Percentiles rank a stretch among this genome's conserved stretches.
phyloP scores from a whole-genome alignment of 2,888 invertebrate species.

The Oasisia sp. region DNA sequence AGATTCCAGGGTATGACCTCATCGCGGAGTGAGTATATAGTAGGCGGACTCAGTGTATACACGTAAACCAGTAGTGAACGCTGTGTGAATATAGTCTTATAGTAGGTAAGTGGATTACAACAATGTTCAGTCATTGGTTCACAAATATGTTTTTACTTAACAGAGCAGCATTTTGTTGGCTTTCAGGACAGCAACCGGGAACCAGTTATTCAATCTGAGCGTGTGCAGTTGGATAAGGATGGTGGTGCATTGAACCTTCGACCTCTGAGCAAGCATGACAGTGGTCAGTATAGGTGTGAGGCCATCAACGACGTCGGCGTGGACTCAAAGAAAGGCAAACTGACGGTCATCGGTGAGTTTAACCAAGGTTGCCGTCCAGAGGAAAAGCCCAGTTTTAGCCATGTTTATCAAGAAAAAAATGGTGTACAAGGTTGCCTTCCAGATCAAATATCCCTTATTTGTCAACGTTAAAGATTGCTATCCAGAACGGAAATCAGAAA shows the following conservation, averaged over 20 bases:
- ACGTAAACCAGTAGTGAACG: too few relatives aligned
- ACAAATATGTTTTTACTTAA: not conserved
- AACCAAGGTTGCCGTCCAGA: not conserved
- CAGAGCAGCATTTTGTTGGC: not conserved
- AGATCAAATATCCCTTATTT: too few relatives aligned
- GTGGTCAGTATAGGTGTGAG: constrained; percentile 39
- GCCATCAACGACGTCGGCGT: constrained; percentile 42
- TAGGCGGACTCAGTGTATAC: too few relatives aligned
- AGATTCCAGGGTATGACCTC: too few relatives aligned
- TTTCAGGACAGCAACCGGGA: constrained; percentile 7
- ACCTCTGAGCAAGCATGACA: constrained; percentile 38
- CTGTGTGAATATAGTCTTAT: too few relatives aligned
- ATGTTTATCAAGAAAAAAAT: too few relatives aligned
- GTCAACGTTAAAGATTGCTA: too few relatives aligned
- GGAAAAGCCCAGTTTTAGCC: too few relatives aligned
- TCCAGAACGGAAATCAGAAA: too few relatives aligned
- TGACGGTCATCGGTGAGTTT: constrained; percentile 40
- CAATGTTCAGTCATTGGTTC: not conserved
- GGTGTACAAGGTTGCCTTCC: too few relatives aligned
- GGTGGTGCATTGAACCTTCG: constrained; percentile 40
- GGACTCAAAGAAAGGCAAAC: constrained; percentile 28
- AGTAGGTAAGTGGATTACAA: too few relatives aligned
- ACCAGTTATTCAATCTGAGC: constrained; percentile 35
- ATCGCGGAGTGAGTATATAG: too few relatives aligned
- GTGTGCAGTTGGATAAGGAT: constrained; percentile 37